phyloP scores from a whole-genome alignment of 2,888 invertebrate genomes.

The Bombylius major region DNA sequence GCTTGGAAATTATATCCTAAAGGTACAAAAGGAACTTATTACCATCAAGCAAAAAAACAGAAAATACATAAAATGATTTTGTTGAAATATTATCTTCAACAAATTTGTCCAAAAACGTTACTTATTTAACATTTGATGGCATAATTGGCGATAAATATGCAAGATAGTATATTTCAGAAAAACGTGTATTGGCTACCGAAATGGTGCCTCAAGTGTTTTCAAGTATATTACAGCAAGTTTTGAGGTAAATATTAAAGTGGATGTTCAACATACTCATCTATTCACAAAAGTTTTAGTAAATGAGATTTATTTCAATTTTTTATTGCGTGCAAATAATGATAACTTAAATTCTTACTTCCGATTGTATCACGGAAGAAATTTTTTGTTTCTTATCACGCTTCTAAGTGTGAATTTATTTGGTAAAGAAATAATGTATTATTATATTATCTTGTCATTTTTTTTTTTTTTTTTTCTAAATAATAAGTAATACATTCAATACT shows the following conservation, averaged over 20 bases:
- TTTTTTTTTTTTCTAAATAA: too few relatives aligned
- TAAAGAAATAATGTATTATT: too few relatives aligned
- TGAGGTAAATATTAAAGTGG: too few relatives aligned
- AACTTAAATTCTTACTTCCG: constrained; percentile 15
- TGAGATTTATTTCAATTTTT: too few relatives aligned
- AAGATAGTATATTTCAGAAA: neutral
- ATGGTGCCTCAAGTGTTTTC: neutral
- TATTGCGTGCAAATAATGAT: constrained; percentile 19
- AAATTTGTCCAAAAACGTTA: neutral
- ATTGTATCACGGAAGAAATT: neutral
- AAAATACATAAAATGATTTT: neutral
- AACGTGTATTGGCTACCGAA: neutral
- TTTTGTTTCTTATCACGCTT: too few relatives aligned
- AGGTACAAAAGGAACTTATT: neutral
- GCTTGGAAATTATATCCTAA: neutral
- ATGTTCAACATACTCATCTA: too few relatives aligned
- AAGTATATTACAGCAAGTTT: too few relatives aligned
- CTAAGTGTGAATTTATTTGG: too few relatives aligned
- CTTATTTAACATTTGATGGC: neutral
- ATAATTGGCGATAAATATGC: neutral
- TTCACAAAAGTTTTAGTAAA: too few relatives aligned
- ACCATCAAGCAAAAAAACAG: too few relatives aligned
- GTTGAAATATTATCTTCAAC: neutral
- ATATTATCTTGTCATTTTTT: too few relatives aligned
- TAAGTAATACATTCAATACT: too few relatives aligned